These are phyloP conservation scores for Clunio marinus DNA, from an alignment of 2,888 invertebrate genomes.

Conservation along the genomic window DNA sequence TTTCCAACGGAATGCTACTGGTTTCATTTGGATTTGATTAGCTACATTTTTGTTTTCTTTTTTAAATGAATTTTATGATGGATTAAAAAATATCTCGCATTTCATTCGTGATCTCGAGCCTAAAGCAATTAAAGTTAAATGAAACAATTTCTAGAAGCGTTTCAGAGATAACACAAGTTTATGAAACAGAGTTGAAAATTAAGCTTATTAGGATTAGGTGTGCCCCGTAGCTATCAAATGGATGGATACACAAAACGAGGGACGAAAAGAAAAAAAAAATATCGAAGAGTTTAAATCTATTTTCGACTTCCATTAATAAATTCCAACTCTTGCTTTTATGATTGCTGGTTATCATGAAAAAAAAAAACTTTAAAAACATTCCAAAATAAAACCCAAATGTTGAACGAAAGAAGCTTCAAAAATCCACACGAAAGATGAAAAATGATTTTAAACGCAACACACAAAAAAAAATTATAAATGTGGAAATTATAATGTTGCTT, in stretches of 20 bases:
- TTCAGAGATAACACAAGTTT: neutral
- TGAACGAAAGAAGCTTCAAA: neutral
- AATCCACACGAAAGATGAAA: too few relatives aligned
- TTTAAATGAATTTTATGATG: too few relatives aligned
- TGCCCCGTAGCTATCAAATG: conserved; percentile 13
- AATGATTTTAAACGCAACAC: conserved; percentile 18
- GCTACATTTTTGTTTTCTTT: too few relatives aligned
- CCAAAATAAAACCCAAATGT: neutral
- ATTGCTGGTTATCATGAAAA: conserved; percentile 11
- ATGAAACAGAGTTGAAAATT: neutral
- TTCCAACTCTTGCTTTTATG: neutral
- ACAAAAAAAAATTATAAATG: neutral
- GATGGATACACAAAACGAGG: neutral
- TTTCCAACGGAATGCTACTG: neutral
- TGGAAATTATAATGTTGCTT: conserved; percentile 35
- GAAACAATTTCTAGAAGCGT: neutral
- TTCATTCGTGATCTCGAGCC: neutral
- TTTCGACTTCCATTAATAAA: conserved; percentile 17
- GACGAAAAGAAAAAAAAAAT: neutral
- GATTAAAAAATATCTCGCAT: neutral
- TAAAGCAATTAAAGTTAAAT: neutral
- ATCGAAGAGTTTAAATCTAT: neutral
- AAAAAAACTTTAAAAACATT: neutral
- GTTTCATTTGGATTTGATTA: conserved; percentile 7
- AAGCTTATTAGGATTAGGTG: neutral